Evolutionary conservation across 2,797 vertebrate species (phyloP).

Genomic region (Macroramphosus scolopax): DNA sequence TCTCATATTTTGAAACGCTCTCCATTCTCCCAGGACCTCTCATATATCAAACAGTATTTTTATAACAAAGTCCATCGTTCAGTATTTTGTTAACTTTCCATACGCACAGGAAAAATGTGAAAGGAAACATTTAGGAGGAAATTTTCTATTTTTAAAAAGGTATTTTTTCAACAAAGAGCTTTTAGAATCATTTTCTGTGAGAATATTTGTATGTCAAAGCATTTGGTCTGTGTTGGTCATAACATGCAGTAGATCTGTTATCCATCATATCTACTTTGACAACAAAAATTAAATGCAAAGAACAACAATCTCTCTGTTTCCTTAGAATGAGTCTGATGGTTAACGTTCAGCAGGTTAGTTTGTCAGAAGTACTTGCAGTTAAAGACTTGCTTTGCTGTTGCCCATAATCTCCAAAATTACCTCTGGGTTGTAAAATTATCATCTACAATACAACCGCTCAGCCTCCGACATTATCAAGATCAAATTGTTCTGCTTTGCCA

Average conservation of each 20-base stretch:
- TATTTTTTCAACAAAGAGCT: slow-evolving; percentile 35
- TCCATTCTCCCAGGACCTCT: slow-evolving; percentile 61
- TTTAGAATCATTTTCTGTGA: slow-evolving; percentile 9
- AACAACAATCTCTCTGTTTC: background rate
- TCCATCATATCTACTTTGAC: slow-evolving; percentile 8
- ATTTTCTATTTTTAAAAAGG: slow-evolving; percentile 31
- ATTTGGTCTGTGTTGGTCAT: slow-evolving; percentile 8
- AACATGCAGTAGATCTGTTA: slow-evolving; percentile 1
- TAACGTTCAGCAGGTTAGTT: slow-evolving; percentile 10
- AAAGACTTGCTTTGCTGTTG: too few species aligned
- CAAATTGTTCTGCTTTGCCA: slow-evolving; percentile 2
- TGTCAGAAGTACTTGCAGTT: background rate
- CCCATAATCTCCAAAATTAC: too few species aligned
- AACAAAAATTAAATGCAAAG: slow-evolving; percentile 13
- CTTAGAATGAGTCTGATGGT: background rate
- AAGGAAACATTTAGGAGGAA: slow-evolving; percentile 50
- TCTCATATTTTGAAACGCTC: slow-evolving; percentile 60
- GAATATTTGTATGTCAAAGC: slow-evolving; percentile 11
- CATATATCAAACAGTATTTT: slow-evolving; percentile 73
- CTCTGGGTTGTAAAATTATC: slow-evolving; percentile 1
- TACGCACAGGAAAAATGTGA: slow-evolving; percentile 45
- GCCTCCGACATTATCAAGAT: slow-evolving; percentile 4
- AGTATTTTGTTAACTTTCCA: slow-evolving; percentile 46
- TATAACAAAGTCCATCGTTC: slow-evolving; percentile 52
- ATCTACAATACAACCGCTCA: slow-evolving; percentile 2